Percentiles rank a stretch among this genome's conserved stretches.
Evolutionary conservation across 1,140 invertebrate genomes (phyloP).

Genomic region (Trichogramma pretiosum): DNA sequence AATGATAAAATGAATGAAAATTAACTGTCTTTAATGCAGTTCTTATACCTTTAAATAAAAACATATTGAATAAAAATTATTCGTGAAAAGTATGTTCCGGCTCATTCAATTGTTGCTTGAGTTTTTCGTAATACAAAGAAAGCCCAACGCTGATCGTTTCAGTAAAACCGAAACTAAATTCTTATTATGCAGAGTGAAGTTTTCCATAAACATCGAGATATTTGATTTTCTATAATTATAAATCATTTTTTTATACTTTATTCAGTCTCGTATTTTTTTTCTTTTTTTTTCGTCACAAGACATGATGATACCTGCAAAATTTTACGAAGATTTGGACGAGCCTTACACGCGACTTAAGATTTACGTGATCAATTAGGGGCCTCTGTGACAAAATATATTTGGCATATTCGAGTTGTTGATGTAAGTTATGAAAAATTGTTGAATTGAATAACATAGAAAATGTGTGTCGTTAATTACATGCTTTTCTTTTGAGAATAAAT

Average conservation of each 20-base stretch:
- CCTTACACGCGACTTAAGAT: conserved; percentile 2
- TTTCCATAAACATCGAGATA: too few species aligned
- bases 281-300: neutral
- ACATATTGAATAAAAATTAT: too few species aligned
- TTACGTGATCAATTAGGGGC: conserved; percentile 12
- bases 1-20: too few species aligned
- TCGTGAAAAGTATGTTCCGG: too few species aligned
- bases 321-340: neutral
- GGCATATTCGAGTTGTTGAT: conserved; percentile 21
- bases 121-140: too few species aligned
- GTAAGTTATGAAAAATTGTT: conserved; percentile 13
- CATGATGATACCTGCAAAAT: conserved; percentile 5
- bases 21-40: too few species aligned
- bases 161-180: too few species aligned
- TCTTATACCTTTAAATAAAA: too few species aligned
- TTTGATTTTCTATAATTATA: neutral
- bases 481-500: conserved; percentile 12
- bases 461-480: conserved; percentile 23
- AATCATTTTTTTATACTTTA: neutral
- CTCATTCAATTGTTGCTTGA: too few species aligned
- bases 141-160: too few species aligned
- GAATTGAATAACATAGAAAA: conserved; percentile 17
- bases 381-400: conserved; percentile 34
- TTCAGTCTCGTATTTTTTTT: neutral
- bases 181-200: too few species aligned